Evolutionary conservation across 2,113 vertebrate species (phyloP).

Genomic region (Camelus dromedarius): DNA sequence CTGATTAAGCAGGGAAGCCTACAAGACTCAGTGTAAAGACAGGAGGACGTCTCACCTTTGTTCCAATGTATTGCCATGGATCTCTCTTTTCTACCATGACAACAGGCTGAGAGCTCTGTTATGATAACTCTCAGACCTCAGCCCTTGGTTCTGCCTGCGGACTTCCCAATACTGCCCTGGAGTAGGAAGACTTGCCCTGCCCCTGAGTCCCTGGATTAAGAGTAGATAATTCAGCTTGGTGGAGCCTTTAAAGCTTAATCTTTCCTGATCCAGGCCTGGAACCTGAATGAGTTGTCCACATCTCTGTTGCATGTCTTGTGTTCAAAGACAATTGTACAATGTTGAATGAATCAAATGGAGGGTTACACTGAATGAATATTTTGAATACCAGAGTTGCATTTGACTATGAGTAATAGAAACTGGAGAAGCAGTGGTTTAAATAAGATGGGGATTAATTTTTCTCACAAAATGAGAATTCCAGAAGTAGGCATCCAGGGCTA

Average conservation of each 20-base stretch:
- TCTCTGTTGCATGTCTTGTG: background rate
- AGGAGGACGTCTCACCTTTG: background rate
- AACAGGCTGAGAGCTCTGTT: background rate
- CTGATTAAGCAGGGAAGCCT: background rate
- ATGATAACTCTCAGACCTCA: background rate
- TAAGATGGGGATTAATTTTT: slow-evolving; percentile 38
- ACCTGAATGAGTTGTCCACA: background rate
- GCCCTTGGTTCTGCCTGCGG: background rate
- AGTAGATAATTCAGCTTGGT: background rate
- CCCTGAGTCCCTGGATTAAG: background rate
- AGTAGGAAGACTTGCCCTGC: background rate
- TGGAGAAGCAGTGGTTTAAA: slow-evolving; percentile 47
- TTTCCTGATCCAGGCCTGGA: background rate
- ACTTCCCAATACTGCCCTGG: background rate
- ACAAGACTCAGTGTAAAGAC: background rate
- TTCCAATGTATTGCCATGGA: background rate
- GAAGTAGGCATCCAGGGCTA: background rate
- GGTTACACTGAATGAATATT: slow-evolving; percentile 47
- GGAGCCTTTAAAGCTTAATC: slow-evolving; percentile 11
- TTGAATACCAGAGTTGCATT: slow-evolving; percentile 64
- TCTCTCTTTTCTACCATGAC: background rate
- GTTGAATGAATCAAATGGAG: slow-evolving; percentile 30
- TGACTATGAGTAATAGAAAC: slow-evolving; percentile 52
- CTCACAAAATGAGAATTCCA: slow-evolving; percentile 9
- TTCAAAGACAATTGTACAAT: slow-evolving; percentile 46